Base-by-base conservation (phyloP, 2,888 invertebrate genomes). In the Brenthis ino region DNA sequence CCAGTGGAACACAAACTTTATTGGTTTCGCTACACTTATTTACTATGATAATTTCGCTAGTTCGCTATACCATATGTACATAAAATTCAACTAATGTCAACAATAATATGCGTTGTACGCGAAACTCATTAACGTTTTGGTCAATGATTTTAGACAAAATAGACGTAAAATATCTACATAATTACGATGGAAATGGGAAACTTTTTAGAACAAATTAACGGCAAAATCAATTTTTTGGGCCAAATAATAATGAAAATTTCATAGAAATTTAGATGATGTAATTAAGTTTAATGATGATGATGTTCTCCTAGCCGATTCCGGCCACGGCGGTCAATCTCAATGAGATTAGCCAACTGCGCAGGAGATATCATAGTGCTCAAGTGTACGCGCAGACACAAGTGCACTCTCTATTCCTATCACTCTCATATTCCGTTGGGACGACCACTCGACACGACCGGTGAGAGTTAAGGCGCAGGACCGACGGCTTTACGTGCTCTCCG, bases 71-170 rank as follows among this genome's bases (percentile, higher is more conserved):
- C 33, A 56, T 55, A 33, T 56, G 58, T 48, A 58, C 5, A 6
- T 50, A 50, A 60, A 60, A 60, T 60, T 60, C n/a, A 60, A 50
- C 48, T 60, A 50, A 60, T 60, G 60, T 60, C 28, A 60, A 33
- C 57, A 16, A 24, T 60, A 50, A 50, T 50, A 50, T 60, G 13
- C 20, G 3, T 20, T 48, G 50, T 60, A n/a, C 12, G 12, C 60
- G 33, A 48, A 60, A 48, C 48, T 60, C 28, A 60, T 60, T 50
- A 60, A 28, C 12, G 16, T 50, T 60, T 12, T 50, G 33, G 60
- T 60, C 28, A 28, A n/a, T n/a, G 16, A 58, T 50, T 60, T 60
- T 16, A 50, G 6, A 28, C n/a, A 60, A 60, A 50, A 48, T 47
- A 28, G 3, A 50, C 11, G n/a, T 28, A 50, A 48, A 60, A 50